Conservation (phyloP, 2,797 vertebrate species). For the Syncerus caffer region DNA sequence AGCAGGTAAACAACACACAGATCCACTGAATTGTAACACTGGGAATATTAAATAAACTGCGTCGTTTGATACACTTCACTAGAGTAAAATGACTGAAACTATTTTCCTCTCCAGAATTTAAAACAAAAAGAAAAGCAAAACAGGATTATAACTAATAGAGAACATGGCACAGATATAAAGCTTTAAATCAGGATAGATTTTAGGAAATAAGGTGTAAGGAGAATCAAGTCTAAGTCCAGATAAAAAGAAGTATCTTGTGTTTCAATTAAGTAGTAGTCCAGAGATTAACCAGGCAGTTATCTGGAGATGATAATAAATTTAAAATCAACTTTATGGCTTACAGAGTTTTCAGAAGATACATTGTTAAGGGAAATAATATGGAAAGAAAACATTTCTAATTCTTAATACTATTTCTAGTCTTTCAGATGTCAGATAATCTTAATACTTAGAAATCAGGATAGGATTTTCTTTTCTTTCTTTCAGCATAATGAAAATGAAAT, state of each 20-base stretch:
- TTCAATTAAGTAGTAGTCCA: not conserved
- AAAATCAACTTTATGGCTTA: not conserved
- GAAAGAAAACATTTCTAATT: not conserved
- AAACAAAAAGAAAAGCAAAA: slow-evolving; percentile 26
- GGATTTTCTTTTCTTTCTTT: not conserved
- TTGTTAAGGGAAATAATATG: not conserved
- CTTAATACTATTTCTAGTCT: not conserved
- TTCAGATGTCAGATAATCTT: not conserved
- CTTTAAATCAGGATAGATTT: not conserved
- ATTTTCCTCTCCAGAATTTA: slow-evolving; percentile 14
- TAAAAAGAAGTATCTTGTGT: slow-evolving; percentile 17
- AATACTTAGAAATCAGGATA: not conserved
- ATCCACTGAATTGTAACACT: slow-evolving; percentile 62
- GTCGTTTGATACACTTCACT: slow-evolving; percentile 48
- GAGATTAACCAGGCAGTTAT: not conserved
- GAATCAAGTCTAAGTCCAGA: not conserved
- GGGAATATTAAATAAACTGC: slow-evolving; percentile 66
- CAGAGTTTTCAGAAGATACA: not conserved
- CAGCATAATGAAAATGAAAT: not conserved
- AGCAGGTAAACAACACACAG: slow-evolving; percentile 59
- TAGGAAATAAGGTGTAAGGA: not conserved
- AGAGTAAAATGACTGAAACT: slow-evolving; percentile 29
- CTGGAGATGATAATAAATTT: not conserved
- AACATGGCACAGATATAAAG: not conserved
- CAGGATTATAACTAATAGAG: not conserved